Evolutionary conservation across 2,888 invertebrate genomes (phyloP), one percentile per base, ranked within the genome.

Genomic region (Oxycera nigricornis): DNA sequence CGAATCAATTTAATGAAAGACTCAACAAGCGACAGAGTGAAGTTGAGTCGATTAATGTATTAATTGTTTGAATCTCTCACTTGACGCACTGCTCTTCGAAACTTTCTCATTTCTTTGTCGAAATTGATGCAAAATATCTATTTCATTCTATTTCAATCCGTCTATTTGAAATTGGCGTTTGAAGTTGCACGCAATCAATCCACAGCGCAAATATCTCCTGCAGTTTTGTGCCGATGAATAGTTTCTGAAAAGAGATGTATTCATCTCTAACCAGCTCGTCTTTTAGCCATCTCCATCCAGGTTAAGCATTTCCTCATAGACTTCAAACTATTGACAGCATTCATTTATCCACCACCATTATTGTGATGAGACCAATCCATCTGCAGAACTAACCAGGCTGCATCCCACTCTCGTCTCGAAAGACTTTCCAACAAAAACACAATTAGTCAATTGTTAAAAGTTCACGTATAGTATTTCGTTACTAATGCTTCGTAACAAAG

Each of bases 351-450:
- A 30, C 26, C 59, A 59, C 28, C 26, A 28, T 14, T 11, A 28
- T 39, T 17, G 68, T 39, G 67, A 68, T 7, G 26, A 39, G 20
- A 59, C 74, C 74, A 74, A 74, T 59, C 74, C 74, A 67, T 74
- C 30, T 20, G 28, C 46, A 17, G 46, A 46, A 46, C 46, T 22
- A 68, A 74, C 68, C 57, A 74, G 68, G 68, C 68, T 74, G 59
- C 74, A 59, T 35, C 67, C 74, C 67, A 68, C 46, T n/a, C 68
- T 68, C 68, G n/a, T n/a, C n/a, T 68, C 74, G 68, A 55, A 68
- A 74, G 61, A 68, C 67, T 74, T 55, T 74, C 67, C 68, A 39
- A 74, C 59, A 67, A 74, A 73, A 59, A 28, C 28, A 28, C 59
- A 59, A 59, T 59, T 59, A 59, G 59, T 28, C 59, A 59, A 22